A percentile compares a stretch with the other conserved stretches of the same genome.
These are phyloP conservation scores for Oncorhynchus masou DNA, from an alignment of 2,113 vertebrate species.

Conservation along the genomic window DNA sequence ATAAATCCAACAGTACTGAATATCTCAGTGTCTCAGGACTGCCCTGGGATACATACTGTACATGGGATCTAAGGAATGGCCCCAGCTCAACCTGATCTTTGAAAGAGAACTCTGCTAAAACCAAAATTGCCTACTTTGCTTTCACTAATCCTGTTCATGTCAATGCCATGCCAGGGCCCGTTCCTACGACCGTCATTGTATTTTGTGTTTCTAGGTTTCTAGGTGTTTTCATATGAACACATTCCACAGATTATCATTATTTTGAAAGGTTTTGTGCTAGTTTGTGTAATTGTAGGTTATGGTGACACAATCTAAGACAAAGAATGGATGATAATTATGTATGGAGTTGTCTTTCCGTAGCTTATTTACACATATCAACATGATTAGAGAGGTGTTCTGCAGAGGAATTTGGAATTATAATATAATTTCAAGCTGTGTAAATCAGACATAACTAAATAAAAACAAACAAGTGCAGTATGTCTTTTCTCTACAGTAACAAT, in stretches of 20 bases:
- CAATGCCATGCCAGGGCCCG: no score
- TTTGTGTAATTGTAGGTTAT: no score
- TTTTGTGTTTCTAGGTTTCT: no score
- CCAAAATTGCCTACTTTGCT: no score
- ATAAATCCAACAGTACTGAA: background rate
- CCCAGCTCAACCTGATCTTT: background rate
- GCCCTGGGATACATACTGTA: background rate
- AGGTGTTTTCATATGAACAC: no score
- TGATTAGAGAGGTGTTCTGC: background rate
- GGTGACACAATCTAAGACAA: no score
- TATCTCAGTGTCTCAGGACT: background rate
- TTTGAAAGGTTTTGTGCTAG: no score
- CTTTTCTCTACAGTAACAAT: background rate
- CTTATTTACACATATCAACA: constrained; percentile 14
- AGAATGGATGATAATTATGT: no score
- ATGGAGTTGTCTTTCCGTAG: constrained; percentile 11
- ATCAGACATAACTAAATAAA: background rate
- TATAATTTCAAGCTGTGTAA: background rate
- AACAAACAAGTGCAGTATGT: no score
- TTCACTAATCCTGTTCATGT: no score
- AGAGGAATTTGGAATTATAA: background rate
- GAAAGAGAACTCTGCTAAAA: background rate
- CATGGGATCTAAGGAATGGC: background rate
- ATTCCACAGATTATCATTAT: no score
- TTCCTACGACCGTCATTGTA: no score